phyloP scores from a whole-genome alignment of 2,888 invertebrate genomes.

The Trichacis sp. region DNA sequence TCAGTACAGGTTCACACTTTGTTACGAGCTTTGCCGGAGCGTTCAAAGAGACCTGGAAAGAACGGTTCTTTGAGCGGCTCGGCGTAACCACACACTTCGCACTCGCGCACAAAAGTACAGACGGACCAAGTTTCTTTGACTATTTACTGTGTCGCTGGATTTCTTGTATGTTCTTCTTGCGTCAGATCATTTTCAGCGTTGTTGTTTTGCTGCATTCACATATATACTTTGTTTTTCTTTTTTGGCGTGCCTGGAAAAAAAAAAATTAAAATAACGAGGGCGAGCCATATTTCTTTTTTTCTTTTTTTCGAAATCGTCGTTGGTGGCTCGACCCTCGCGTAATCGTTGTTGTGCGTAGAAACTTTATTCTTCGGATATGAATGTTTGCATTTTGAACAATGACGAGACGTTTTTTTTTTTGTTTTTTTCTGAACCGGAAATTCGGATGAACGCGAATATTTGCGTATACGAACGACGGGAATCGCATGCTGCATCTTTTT shows the following conservation, averaged over 20 bases:
- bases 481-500: too few species aligned
- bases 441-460: too few species aligned
- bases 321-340: constrained; percentile 30
- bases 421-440: too few species aligned
- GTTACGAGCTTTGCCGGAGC: constrained; percentile 31
- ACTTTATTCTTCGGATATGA: constrained; percentile 23
- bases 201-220: constrained; percentile 29
- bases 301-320: too few species aligned
- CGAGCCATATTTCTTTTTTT: constrained; percentile 24
- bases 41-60: constrained; percentile 24
- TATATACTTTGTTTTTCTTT: constrained; percentile 9
- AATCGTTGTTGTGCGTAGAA: constrained; percentile 34
- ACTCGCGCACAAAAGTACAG: constrained; percentile 30
- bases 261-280: too few species aligned
- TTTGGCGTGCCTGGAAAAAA: constrained; percentile 26
- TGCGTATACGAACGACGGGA: too few species aligned
- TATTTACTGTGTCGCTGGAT: constrained; percentile 42
- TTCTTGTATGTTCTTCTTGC: constrained; percentile 29
- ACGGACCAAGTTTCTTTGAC: constrained; percentile 33
- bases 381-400: constrained; percentile 36
- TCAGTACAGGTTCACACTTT: constrained; percentile 50
- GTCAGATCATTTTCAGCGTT: constrained; percentile 23
- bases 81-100: constrained; percentile 25
- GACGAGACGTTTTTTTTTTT: constrained; percentile 5
- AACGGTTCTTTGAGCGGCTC: constrained; percentile 8